phyloP scores from a whole-genome alignment of 2,888 invertebrate genomes.

The Drosophila seclusa region DNA sequence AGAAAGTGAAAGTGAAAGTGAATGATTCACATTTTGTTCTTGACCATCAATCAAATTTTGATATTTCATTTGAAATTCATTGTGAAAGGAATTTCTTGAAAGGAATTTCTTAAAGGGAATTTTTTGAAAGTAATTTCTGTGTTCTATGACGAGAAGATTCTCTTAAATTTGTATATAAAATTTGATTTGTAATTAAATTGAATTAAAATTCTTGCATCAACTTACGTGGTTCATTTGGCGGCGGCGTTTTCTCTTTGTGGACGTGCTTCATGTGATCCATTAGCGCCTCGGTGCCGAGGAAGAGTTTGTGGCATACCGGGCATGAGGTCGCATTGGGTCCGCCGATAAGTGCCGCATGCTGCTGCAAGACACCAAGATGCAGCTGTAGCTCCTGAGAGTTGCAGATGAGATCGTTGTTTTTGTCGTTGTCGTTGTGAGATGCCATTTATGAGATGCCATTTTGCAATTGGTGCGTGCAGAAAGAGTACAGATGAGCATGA shows the following conservation, averaged over 20 bases:
- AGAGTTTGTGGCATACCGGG: conserved; percentile 97
- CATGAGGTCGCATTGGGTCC: conserved; percentile 96
- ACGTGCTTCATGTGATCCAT: conserved; percentile 98
- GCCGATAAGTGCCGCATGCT: conserved; percentile 96
- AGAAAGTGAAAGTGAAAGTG: not conserved
- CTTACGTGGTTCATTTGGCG: conserved; percentile 56
- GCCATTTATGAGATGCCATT: conserved; percentile 24
- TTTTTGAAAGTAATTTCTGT: too few relatives aligned
- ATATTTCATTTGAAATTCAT: not conserved
- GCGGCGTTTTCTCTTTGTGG: conserved; percentile 92
- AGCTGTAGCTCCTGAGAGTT: conserved; percentile 91
- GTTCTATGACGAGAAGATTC: not conserved
- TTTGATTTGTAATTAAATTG: not conserved
- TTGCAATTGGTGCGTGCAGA: conserved; percentile 28
- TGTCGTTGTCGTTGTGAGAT: conserved; percentile 20
- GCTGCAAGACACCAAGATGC: conserved; percentile 97
- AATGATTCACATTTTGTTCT: not conserved
- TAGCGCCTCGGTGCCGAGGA: conserved; percentile 95
- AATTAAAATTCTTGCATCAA: not conserved
- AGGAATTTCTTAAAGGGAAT: too few relatives aligned
- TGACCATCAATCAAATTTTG: not conserved
- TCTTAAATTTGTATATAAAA: not conserved
- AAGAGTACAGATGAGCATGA: conserved; percentile 22
- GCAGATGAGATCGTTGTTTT: conserved; percentile 30
- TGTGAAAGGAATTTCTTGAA: not conserved